Evolutionary conservation across 37 sponge, comb jelly and placozoan species (phyloP), one percentile per base, ranked within the genome.

Genomic region (Cladorhizidae sp.): DNA sequence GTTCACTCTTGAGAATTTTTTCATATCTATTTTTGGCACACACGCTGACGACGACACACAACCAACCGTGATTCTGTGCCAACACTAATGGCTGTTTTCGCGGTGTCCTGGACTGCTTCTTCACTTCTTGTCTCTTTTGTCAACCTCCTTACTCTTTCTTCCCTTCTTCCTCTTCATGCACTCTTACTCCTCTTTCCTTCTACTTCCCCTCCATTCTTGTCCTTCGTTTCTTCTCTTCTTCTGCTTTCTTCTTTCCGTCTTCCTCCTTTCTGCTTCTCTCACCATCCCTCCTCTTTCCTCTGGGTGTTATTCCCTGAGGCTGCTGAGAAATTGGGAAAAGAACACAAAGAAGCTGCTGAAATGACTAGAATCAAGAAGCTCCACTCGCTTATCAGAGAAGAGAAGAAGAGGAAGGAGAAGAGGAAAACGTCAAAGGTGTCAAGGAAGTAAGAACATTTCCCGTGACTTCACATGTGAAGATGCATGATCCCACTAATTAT

Each of bases 341-440:
- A 81, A 52, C 52, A 80, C 1, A 72, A 67, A 50, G 81, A 85
- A 58, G 38, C 31, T 8, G 80, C 76, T 20, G 91, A 90, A 41
- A 52, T 64, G 25, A 50, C 55, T 0, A 80, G 32, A 23, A 50
- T 87, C 18, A 43, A 64, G 23, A 80, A 62, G 68, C 42, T 87
- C 57, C 76, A 85, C 18, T 81, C 62, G 29, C 56, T 90, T 14
- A 72, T 90, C 9, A 76, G 81, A 58, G 79, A 86, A 55, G 91
- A 85, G 41, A 79, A 57, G 40, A 70, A 86, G 26, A 70, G 64
- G 50, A 79, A 57, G 49, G 52, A 72, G 22, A 77, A 39, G 64
- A n/a, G n/a, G n/a, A 82, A 61, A 75, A 0, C 40, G 0, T 80
- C 57, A 35, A 80, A 80, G 29, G 42, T 40, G 78, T 25, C 23